Evolutionary conservation across 2,113 vertebrate species (phyloP).

Genomic region (Dasyurus viverrinus): DNA sequence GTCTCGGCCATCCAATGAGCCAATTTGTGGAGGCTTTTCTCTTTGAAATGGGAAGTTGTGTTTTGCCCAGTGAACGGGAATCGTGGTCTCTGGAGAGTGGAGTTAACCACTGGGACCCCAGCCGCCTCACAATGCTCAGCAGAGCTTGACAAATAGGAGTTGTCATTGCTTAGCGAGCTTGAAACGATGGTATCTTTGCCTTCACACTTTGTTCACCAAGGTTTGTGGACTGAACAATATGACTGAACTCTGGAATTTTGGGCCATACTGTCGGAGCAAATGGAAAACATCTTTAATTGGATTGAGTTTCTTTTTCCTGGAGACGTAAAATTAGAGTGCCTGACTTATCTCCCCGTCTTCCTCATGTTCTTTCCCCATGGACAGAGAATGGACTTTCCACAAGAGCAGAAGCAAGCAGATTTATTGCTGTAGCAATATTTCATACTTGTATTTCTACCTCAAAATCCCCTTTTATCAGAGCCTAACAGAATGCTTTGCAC

Average conservation of each 20-base stretch:
- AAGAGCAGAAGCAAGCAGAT: neutral
- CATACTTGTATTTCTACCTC: neutral
- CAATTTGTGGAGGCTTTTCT: neutral
- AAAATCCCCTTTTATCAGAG: neutral
- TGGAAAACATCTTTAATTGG: constrained; percentile 20
- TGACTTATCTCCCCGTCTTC: neutral
- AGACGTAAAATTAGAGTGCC: neutral
- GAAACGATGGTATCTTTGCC: neutral
- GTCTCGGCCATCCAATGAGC: neutral
- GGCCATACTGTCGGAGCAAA: neutral
- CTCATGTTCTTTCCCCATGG: neutral
- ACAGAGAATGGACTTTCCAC: constrained; percentile 16
- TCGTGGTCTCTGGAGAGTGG: neutral
- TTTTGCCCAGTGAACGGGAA: neutral
- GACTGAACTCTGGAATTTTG: neutral
- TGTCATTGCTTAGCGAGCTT: neutral
- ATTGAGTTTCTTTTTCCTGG: neutral
- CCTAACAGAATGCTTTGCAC: neutral
- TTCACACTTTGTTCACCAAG: neutral
- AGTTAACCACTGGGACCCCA: constrained; percentile 3
- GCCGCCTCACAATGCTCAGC: neutral
- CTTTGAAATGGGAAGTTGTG: constrained; percentile 9
- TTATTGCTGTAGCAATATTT: neutral
- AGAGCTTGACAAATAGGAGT: neutral
- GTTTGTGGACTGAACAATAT: neutral